Conservation (phyloP, 2,888 invertebrate species). For the Dynastes grantii region DNA sequence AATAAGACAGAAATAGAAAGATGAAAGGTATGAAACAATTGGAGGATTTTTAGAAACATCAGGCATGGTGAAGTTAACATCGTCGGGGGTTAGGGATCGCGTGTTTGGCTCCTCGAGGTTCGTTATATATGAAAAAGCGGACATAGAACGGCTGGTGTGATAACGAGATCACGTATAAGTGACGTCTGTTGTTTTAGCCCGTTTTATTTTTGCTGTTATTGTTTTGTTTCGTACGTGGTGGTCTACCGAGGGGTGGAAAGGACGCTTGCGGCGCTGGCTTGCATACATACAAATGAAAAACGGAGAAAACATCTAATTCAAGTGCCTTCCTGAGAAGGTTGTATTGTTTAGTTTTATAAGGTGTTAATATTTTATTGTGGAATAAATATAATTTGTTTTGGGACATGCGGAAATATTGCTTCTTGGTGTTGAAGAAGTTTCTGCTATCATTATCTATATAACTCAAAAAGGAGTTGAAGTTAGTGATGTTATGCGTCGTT, state of each 20-base stretch:
- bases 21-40: too few relatives aligned
- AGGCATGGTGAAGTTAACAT: not conserved
- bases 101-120: not conserved
- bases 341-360: not conserved
- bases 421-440: too few relatives aligned
- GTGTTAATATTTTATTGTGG: not conserved
- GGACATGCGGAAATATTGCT: too few relatives aligned
- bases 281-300: constrained; percentile 15
- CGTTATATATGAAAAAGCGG: not conserved
- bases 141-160: constrained; percentile 17
- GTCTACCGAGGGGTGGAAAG: not conserved
- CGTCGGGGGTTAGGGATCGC: constrained; percentile 4
- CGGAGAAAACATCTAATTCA: not conserved
- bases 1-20: not conserved
- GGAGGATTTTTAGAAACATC: not conserved
- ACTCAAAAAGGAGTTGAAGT: too few relatives aligned
- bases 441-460: too few relatives aligned
- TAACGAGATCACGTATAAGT: constrained; percentile 42
- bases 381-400: not conserved
- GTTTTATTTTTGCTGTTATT: constrained; percentile 39
- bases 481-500: too few relatives aligned
- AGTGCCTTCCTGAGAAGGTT: not conserved
- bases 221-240: constrained; percentile 22
- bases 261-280: not conserved
- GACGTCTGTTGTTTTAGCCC: constrained; percentile 32